Conservation (phyloP, 2,113 vertebrate genomes). For the Calidris pygmaea region DNA sequence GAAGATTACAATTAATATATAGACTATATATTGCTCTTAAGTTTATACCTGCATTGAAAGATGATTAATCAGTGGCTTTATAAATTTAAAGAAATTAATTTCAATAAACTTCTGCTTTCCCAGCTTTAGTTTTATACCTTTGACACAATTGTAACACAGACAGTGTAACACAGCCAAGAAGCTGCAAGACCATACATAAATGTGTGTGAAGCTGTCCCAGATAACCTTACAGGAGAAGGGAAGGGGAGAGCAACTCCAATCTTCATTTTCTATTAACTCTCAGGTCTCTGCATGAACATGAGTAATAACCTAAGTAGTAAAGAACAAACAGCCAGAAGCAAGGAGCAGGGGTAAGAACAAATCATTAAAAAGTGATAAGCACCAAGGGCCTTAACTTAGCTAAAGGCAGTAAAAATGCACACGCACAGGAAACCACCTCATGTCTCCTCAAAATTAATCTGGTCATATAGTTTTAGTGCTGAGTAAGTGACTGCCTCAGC, state of each 20-base stretch:
- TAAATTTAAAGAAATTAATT: neutral
- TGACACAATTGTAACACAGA: neutral
- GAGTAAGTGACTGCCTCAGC: neutral
- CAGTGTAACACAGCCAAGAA: neutral
- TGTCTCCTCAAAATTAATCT: neutral
- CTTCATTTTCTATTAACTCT: constrained; percentile 28
- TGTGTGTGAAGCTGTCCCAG: neutral
- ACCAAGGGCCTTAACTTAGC: neutral
- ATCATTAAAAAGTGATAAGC: constrained; percentile 35
- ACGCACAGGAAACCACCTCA: neutral
- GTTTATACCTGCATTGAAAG: neutral
- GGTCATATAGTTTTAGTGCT: constrained; percentile 4
- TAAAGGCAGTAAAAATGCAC: constrained; percentile 26
- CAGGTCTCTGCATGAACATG: constrained; percentile 4
- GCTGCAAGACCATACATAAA: neutral
- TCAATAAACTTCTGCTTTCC: neutral
- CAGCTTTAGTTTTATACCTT: neutral
- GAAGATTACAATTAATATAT: neutral
- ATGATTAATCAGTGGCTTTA: neutral
- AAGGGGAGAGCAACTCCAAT: neutral
- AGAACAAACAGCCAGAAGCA: constrained; percentile 44
- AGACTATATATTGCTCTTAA: neutral
- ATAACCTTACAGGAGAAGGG: neutral
- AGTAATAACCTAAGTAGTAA: constrained; percentile 28
- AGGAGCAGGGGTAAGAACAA: constrained; percentile 29